These are phyloP conservation scores for Conger conger DNA, from an alignment of 2,113 vertebrate genomes.

Conservation along the genomic window DNA sequence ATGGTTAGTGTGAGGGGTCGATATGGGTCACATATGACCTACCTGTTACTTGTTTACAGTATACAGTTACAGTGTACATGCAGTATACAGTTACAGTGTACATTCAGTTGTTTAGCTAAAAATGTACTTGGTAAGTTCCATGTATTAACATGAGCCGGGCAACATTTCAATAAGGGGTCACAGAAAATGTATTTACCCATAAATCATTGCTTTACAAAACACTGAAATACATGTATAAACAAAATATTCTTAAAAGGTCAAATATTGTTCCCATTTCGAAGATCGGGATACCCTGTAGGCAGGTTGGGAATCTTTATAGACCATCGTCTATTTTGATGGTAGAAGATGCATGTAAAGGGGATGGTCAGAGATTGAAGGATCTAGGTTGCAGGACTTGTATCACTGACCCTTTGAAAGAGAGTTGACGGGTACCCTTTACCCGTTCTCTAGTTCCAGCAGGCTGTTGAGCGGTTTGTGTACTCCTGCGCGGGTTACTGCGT, in stretches of 20 bases:
- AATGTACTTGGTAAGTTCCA: neutral
- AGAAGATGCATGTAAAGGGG: neutral
- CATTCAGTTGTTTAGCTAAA: neutral
- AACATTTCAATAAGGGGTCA: neutral
- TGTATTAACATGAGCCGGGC: neutral
- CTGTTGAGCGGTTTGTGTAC: slow-evolving; percentile 90
- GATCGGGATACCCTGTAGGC: neutral
- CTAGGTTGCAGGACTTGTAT: neutral
- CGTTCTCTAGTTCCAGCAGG: slow-evolving; percentile 82
- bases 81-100: too few relatives aligned
- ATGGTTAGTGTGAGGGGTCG: too few relatives aligned
- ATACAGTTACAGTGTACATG: too few relatives aligned
- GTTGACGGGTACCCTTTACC: neutral
- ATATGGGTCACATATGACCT: too few relatives aligned
- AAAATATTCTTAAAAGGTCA: too few relatives aligned
- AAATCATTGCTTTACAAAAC: too few relatives aligned
- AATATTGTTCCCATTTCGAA: neutral
- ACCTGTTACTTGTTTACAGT: too few relatives aligned
- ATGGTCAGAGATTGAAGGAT: neutral
- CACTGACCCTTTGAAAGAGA: neutral
- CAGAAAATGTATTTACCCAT: too few relatives aligned
- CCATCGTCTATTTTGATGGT: neutral
- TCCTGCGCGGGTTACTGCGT: slow-evolving; percentile 98
- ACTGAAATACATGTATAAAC: too few relatives aligned
- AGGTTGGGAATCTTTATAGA: neutral